Conservation (phyloP, 2,888 invertebrate species). For the Apamea sordens region DNA sequence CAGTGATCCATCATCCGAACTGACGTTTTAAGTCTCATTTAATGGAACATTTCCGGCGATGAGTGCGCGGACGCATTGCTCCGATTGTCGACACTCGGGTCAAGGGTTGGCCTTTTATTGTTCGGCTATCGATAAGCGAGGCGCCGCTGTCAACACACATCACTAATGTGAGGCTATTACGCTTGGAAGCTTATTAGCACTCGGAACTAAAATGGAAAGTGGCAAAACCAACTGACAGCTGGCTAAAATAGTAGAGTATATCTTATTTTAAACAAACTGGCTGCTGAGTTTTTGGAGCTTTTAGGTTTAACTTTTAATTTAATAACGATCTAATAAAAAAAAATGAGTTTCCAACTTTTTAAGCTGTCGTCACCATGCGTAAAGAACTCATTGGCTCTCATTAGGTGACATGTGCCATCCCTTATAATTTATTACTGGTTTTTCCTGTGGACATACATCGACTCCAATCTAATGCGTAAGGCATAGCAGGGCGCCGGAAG, state of each 20-base stretch:
- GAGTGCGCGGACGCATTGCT: slow-evolving; percentile 76
- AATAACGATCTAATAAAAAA: not conserved
- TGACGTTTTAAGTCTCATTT: slow-evolving; percentile 75
- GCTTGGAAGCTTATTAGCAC: slow-evolving; percentile 56
- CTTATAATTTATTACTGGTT: slow-evolving; percentile 40
- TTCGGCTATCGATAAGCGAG: slow-evolving; percentile 79
- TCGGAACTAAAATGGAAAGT: slow-evolving; percentile 60
- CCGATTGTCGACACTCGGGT: slow-evolving; percentile 75
- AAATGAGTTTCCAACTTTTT: not conserved
- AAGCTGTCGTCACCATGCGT: not conserved
- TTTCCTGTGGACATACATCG: slow-evolving; percentile 49
- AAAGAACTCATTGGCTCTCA: slow-evolving; percentile 5
- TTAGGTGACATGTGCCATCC: slow-evolving; percentile 29
- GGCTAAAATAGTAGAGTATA: slow-evolving; percentile 10
- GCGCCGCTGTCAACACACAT: slow-evolving; percentile 75
- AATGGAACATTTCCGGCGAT: slow-evolving; percentile 79
- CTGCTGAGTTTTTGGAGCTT: not conserved
- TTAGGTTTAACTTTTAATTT: not conserved
- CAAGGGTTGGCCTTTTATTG: slow-evolving; percentile 81
- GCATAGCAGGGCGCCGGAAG: slow-evolving; percentile 63
- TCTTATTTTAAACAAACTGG: slow-evolving; percentile 1
- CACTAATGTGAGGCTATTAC: slow-evolving; percentile 63
- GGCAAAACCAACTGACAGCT: slow-evolving; percentile 46
- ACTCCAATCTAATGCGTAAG: slow-evolving; percentile 59
- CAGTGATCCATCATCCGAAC: slow-evolving; percentile 74